These are phyloP conservation scores for Erethizon dorsatum DNA, from an alignment of 2,797 vertebrate species.

Conservation along the genomic window DNA sequence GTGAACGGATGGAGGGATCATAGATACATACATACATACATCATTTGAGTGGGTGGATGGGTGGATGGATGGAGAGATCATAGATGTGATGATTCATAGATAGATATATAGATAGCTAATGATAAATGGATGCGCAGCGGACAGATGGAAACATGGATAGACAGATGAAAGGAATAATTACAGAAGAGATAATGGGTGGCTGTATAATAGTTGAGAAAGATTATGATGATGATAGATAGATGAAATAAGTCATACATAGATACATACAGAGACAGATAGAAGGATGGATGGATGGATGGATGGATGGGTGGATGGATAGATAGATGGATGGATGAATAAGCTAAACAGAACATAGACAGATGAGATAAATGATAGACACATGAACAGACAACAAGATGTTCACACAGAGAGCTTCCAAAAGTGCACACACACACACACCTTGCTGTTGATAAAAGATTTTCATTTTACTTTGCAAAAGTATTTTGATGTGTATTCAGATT, in stretches of 20 bases:
- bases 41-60: not conserved
- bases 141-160: not conserved
- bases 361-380: not conserved
- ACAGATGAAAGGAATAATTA: not conserved
- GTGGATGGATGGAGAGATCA: not conserved
- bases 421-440: fast-evolving
- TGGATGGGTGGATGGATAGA: not conserved
- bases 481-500: not conserved
- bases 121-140: not conserved
- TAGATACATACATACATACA: not conserved
- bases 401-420: not conserved
- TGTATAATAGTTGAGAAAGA: not conserved
- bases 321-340: not conserved
- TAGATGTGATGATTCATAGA: too few relatives aligned
- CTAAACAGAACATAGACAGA: not conserved
- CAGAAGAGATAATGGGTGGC: not conserved
- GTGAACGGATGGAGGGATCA: not conserved
- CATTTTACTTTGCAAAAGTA: not conserved
- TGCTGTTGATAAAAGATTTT: not conserved
- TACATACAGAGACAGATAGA: not conserved
- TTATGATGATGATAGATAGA: not conserved
- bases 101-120: not conserved
- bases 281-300: not conserved
- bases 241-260: not conserved
- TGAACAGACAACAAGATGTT: not conserved